A percentile compares a stretch with the other conserved stretches of the same genome.
phyloP scores from a whole-genome alignment of 2,113 vertebrate genomes.

The Corynorhinus townsendii region DNA sequence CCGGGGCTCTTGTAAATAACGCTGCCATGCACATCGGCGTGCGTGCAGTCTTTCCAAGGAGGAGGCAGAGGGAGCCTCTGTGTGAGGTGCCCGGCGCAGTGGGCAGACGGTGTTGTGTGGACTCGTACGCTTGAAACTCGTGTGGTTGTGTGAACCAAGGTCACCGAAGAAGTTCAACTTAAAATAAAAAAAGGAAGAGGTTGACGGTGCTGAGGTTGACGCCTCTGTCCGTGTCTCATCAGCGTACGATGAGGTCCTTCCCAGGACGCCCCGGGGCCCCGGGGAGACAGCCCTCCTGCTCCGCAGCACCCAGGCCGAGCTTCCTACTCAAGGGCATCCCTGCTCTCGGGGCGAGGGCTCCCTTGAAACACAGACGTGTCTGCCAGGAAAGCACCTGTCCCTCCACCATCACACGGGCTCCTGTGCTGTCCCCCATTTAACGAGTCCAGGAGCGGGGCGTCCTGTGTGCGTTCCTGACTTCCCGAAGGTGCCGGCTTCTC shows the following conservation, averaged over 20 bases:
- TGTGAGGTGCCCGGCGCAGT: too few relatives aligned
- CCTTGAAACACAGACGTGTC: neutral
- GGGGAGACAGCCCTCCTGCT: neutral
- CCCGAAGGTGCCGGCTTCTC: neutral
- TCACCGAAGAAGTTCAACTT: neutral
- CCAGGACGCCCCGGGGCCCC: neutral
- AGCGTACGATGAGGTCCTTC: neutral
- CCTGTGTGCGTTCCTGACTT: neutral
- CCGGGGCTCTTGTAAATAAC: neutral
- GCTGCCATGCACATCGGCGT: neutral
- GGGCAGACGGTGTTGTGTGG: neutral
- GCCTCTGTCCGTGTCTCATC: neutral
- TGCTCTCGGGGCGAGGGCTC: neutral
- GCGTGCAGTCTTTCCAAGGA: neutral
- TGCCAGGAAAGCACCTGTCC: neutral
- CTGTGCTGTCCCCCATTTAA: neutral
- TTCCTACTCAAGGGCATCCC: neutral
- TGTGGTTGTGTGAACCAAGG: neutral
- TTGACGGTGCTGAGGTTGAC: neutral
- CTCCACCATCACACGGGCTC: neutral
- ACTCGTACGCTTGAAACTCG: neutral
- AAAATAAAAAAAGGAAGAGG: neutral
- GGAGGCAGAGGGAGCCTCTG: neutral
- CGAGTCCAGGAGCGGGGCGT: neutral
- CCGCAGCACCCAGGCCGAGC: neutral